Percentiles rank a stretch among this genome's conserved stretches.
phyloP scores from a whole-genome alignment of 2,797 vertebrate genomes.

The Alcedo atthis region DNA sequence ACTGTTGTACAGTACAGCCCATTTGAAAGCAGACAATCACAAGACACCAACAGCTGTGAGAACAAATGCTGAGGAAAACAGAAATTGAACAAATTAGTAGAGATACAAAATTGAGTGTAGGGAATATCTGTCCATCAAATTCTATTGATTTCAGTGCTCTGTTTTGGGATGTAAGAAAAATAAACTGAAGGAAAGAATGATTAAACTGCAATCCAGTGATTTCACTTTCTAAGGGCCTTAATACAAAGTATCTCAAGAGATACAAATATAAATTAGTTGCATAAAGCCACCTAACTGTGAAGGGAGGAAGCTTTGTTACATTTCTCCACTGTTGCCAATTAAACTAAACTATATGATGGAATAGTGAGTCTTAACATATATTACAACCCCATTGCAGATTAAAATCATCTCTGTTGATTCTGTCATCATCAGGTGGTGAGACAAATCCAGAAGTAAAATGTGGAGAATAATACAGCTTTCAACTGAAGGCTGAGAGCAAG shows the following conservation, averaged over 20 bases:
- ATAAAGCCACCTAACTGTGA: constrained; percentile 17
- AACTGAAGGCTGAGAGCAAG: background rate
- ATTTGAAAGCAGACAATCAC: background rate
- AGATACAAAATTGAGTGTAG: background rate
- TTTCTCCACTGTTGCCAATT: background rate
- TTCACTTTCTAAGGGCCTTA: background rate
- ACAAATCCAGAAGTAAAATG: background rate
- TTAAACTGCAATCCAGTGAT: background rate
- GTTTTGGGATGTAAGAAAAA: background rate
- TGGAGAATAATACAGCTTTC: background rate
- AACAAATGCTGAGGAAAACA: background rate
- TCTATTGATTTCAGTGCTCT: background rate
- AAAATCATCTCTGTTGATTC: background rate
- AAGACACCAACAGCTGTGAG: background rate
- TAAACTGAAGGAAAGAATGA: background rate
- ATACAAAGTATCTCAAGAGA: background rate
- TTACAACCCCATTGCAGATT: background rate
- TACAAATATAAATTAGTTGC: background rate
- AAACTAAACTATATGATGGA: background rate
- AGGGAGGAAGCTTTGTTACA: background rate
- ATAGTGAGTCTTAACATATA: background rate
- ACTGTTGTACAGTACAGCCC: background rate
- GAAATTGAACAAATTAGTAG: background rate
- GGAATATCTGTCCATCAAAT: background rate
- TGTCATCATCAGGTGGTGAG: background rate